phyloP scores from a whole-genome alignment of 2,888 invertebrate genomes.

The Bombylius major region DNA sequence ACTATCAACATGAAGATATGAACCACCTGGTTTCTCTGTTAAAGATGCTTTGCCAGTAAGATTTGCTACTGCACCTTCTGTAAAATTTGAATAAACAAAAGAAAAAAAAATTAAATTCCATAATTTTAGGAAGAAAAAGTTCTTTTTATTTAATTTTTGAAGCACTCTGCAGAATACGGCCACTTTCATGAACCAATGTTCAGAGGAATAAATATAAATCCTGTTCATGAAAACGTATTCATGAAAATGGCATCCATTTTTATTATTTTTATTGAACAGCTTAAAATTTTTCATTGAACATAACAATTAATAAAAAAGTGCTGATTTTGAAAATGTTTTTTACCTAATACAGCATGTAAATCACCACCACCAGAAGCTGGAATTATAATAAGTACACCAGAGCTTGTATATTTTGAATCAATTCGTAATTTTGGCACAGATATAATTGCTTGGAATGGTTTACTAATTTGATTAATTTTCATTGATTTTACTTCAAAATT shows the following conservation, averaged over 20 bases:
- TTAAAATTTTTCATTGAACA: no score
- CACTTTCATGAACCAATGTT: no score
- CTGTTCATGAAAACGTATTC: no score
- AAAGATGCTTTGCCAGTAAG: conserved; percentile 46
- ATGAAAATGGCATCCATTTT: no score
- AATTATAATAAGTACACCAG: conserved; percentile 54
- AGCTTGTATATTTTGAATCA: conserved; percentile 52
- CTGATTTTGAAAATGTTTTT: conserved; percentile 10
- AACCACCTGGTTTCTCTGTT: conserved; percentile 35
- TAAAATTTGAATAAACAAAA: conserved; percentile 11
- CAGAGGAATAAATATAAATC: no score
- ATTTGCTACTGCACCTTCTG: conserved; percentile 46
- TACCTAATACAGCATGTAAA: conserved; percentile 50
- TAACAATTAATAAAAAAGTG: no score
- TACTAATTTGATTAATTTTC: conserved; percentile 45
- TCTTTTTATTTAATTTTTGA: neutral
- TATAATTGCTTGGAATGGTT: conserved; percentile 51
- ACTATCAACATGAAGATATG: conserved; percentile 48
- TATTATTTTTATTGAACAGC: no score
- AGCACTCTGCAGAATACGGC: no score
- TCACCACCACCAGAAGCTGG: conserved; percentile 60
- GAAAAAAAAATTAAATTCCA: no score
- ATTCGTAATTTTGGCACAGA: conserved; percentile 52
- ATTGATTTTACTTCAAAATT: conserved; percentile 45
- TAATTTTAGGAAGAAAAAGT: neutral